Evolutionary conservation across 2,797 vertebrate species (phyloP).

Genomic region (Melanotaenia pygmaea): DNA sequence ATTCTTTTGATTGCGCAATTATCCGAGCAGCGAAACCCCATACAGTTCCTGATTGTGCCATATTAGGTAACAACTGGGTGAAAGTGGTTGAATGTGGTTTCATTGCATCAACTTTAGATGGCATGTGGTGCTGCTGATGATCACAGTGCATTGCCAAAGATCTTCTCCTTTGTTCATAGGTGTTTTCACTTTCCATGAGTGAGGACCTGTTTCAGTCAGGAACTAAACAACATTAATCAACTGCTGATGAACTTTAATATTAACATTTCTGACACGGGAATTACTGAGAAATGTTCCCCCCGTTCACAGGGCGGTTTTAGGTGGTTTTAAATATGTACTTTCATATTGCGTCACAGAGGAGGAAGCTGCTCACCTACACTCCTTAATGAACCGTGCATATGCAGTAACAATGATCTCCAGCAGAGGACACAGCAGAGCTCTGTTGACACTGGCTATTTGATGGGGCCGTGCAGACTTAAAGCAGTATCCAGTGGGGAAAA

Average conservation of each 20-base stretch:
- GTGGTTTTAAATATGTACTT: background rate
- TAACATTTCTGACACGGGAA: conserved; percentile 12
- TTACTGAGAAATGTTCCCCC: background rate
- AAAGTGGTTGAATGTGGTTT: conserved; percentile 3
- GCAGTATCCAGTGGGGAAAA: background rate
- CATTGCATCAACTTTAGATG: conserved; percentile 40
- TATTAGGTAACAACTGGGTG: conserved; percentile 54
- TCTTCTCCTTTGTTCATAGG: background rate
- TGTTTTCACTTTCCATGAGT: background rate
- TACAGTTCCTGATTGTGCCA: conserved; percentile 35
- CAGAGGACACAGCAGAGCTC: conserved; percentile 48
- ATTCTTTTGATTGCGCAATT: conserved; percentile 63
- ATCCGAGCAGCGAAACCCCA: conserved; percentile 26
- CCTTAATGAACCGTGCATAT: background rate
- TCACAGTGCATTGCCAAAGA: background rate
- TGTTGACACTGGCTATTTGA: background rate
- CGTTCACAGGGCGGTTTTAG: background rate
- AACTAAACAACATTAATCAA: background rate
- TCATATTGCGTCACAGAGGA: conserved; percentile 1
- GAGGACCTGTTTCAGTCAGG: background rate
- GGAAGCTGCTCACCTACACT: background rate
- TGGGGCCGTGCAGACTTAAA: background rate
- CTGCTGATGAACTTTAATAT: background rate
- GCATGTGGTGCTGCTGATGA: background rate
- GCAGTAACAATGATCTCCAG: conserved; percentile 49